phyloP scores from a whole-genome alignment of 1,140 invertebrate species.

The Anthonomus grandis region DNA sequence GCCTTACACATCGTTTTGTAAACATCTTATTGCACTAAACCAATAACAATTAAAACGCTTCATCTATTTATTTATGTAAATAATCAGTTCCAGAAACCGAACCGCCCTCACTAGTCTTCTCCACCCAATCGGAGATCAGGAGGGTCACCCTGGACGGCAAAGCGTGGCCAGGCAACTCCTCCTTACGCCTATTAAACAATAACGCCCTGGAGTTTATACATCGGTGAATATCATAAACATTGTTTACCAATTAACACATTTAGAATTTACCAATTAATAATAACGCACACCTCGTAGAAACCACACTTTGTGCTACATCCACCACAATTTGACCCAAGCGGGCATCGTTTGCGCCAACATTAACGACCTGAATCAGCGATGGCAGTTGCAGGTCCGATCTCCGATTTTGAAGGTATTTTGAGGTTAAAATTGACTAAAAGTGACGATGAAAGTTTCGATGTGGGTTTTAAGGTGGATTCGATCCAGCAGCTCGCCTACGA shows the following conservation, averaged over 20 bases:
- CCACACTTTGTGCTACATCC: conserved; percentile 65
- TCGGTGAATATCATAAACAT: conserved; percentile 27
- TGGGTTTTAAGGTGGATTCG: conserved; percentile 46
- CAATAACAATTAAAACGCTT: no score
- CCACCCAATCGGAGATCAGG: conserved; percentile 54
- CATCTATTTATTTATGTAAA: neutral
- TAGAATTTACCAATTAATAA: neutral
- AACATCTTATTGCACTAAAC: no score
- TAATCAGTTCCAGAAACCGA: conserved; percentile 54
- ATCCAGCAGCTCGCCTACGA: conserved; percentile 74
- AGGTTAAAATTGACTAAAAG: neutral
- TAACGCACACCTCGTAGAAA: conserved; percentile 43
- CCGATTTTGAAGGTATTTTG: conserved; percentile 53
- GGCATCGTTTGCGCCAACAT: conserved; percentile 59
- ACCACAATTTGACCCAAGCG: conserved; percentile 55
- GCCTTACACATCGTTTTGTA: no score
- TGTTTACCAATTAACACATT: no score
- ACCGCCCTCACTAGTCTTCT: conserved; percentile 54
- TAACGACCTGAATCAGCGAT: conserved; percentile 57
- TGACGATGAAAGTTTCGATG: neutral
- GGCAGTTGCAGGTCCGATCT: conserved; percentile 55
- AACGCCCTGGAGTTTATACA: conserved; percentile 55
- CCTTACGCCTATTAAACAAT: conserved; percentile 48
- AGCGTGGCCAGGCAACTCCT: conserved; percentile 47
- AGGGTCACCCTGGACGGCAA: conserved; percentile 55